Conservation (phyloP, 1,140 invertebrate genomes). For the Gonioctena quinquepunctata region DNA sequence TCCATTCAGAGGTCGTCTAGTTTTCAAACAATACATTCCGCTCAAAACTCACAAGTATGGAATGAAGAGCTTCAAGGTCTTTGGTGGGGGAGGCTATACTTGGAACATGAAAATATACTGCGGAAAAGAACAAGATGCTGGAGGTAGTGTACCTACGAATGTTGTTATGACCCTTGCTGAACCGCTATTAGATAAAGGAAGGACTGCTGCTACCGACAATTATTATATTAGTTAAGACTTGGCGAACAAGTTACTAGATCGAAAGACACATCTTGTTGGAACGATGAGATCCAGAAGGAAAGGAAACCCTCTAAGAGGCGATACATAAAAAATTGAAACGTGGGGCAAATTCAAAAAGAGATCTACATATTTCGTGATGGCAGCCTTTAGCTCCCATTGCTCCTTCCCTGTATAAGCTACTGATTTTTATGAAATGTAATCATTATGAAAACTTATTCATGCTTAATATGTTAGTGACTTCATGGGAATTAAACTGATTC, state of each 20-base stretch:
- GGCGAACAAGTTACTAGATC: constrained; percentile 51
- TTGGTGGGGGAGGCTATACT: not conserved
- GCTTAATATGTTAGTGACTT: no score
- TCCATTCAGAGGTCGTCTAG: not conserved
- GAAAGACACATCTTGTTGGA: constrained; percentile 56
- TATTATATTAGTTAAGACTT: constrained; percentile 53
- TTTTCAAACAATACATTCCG: not conserved
- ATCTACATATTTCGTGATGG: no score
- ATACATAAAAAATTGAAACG: no score
- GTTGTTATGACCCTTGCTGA: no score
- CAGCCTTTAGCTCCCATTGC: no score
- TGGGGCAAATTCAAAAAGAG: no score
- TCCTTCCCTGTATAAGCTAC: no score
- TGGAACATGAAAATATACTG: not conserved
- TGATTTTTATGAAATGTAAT: no score
- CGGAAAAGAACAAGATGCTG: not conserved
- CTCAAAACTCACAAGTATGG: not conserved
- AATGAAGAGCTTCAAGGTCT: not conserved
- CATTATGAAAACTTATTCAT: no score
- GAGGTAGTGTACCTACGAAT: no score
- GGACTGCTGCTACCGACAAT: constrained; percentile 33
- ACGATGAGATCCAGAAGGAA: constrained; percentile 54
- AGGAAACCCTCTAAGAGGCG: no score
- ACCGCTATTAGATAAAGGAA: constrained; percentile 14
- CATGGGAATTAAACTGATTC: no score